Base-by-base conservation (phyloP, 2,113 vertebrate species). In the Ciconia boyciana region DNA sequence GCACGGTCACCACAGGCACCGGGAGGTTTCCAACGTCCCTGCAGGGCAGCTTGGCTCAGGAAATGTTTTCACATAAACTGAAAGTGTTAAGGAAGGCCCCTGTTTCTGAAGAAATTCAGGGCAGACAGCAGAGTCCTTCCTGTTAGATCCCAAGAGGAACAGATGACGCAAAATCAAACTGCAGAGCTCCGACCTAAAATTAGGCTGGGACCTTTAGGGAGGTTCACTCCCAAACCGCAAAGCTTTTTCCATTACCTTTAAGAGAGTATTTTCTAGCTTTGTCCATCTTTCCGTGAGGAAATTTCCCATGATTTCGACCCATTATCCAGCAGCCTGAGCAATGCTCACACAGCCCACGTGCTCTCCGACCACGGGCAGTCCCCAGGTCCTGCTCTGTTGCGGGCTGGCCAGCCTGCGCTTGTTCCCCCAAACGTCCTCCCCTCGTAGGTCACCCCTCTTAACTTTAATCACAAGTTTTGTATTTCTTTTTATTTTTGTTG, bases 321-420 rank as follows among this genome's bases (percentile, higher is more conserved):
- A 0, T 41, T 55, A 26, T 13, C 32, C 60, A 46, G 34, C n/a
- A 49, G 29, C n/a, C 31, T 69, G 66, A 74, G 48, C 0, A 0
- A 14, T 3, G 22, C 54, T n/a, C 7, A 0, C 4, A 1, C 16
- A n/a, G 29, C 44, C 26, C 4, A 2, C 9, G 52, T 24, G 32
- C 55, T 61, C 34, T 61, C 60, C 0, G 3, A 10, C 41, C 20
- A 3, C 1, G 2, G 39, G 29, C n/a, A 58, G 49, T 68, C 19
- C 39, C 29, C 8, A n/a, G 18, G 20, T 11, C 60, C 46, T 13
- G 31, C 48, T 25, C n/a, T 0, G 2, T 13, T 34, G 48, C 0
- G 0, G 26, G 49, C 41, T 74, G 22, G 16, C 43, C 68, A 57
- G n/a, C 18, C 68, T 68, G n/a, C 25, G 28, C n/a, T 49, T 14